Conservation (phyloP, 1,140 invertebrate species). For the Rhagoletis pomonella region DNA sequence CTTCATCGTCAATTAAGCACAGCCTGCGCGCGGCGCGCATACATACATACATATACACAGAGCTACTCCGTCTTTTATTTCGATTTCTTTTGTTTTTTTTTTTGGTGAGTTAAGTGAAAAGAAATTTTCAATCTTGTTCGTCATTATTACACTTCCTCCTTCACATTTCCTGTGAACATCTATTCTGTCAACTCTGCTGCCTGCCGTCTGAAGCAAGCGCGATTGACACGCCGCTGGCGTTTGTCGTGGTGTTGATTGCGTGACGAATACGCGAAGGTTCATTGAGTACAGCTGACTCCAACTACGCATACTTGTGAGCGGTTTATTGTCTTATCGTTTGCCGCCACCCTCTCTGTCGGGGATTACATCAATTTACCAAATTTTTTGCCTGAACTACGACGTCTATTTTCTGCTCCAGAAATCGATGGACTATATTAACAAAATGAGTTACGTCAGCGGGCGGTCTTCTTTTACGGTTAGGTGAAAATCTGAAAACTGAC, state of each 20-base stretch:
- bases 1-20: constrained; percentile 59
- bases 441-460: no score
- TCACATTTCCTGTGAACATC: not conserved
- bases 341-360: not conserved
- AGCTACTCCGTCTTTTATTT: not conserved
- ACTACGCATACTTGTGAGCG: not conserved
- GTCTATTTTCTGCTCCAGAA: no score
- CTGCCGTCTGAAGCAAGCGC: not conserved
- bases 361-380: not conserved
- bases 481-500: no score
- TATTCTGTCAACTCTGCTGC: not conserved
- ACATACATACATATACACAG: not conserved
- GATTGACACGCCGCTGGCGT: not conserved
- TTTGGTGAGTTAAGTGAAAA: constrained; percentile 51
- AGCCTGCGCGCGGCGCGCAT: not conserved
- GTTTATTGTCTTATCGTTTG: not conserved
- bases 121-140: constrained; percentile 41
- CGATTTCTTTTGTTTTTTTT: constrained; percentile 49
- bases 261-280: not conserved
- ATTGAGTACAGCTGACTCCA: constrained; percentile 28
- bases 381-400: not conserved
- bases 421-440: no score
- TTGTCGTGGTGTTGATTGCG: constrained; percentile 7
- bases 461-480: no score
- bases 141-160: constrained; percentile 15